Evolutionary conservation across 2,888 invertebrate genomes (phyloP).

Genomic region (Pardosa pseudoannulata): DNA sequence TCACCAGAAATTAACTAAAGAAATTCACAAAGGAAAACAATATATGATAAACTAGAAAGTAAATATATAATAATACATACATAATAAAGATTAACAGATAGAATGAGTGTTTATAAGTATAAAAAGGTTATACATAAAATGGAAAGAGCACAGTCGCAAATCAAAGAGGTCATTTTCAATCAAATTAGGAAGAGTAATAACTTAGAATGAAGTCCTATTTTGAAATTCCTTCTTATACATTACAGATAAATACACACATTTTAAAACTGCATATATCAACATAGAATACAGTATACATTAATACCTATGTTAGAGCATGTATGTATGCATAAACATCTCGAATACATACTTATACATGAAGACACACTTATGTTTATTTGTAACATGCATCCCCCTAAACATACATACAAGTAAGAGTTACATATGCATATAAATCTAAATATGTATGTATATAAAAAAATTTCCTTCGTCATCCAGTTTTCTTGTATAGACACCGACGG

Average conservation of each 20-base stretch:
- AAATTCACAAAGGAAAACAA: too few species aligned
- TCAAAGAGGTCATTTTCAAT: too few species aligned
- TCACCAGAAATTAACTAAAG: too few species aligned
- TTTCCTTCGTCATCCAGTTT: background rate
- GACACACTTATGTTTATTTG: background rate
- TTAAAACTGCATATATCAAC: background rate
- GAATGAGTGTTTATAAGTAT: too few species aligned
- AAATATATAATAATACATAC: too few species aligned
- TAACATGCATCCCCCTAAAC: background rate
- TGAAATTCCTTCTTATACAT: background rate
- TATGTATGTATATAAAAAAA: background rate
- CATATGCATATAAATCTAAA: background rate
- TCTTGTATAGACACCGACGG: background rate
- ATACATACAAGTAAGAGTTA: background rate
- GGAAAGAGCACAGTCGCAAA: too few species aligned
- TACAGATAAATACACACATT: background rate
- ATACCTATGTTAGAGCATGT: background rate
- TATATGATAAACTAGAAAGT: too few species aligned
- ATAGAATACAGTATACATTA: background rate
- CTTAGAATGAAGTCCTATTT: background rate
- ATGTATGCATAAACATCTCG: background rate
- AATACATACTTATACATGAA: background rate
- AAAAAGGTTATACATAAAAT: too few species aligned
- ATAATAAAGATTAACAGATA: too few species aligned
- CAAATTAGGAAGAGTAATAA: background rate